Percentiles rank a stretch among this genome's conserved stretches.
Evolutionary conservation across 2,113 vertebrate species (phyloP).

Genomic region (Ammospiza nelsoni): DNA sequence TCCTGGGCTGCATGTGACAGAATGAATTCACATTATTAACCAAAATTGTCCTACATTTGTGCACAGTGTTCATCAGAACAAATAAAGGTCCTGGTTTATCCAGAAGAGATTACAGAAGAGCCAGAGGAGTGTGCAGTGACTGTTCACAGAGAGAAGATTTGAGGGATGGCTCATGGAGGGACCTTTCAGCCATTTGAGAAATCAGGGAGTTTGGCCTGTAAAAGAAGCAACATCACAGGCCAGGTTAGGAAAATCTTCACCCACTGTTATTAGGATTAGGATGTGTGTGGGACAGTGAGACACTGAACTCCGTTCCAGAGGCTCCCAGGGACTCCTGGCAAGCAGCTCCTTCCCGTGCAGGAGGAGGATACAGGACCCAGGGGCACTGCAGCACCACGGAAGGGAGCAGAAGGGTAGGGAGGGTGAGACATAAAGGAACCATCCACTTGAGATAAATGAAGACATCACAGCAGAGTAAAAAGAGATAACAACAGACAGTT

Average conservation of each 20-base stretch:
- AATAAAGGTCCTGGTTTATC: not conserved
- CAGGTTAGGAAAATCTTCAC: not conserved
- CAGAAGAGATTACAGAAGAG: not conserved
- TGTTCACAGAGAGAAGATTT: not conserved
- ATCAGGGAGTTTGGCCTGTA: not conserved
- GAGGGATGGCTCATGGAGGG: not conserved
- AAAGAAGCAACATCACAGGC: not conserved
- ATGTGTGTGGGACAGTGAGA: not conserved
- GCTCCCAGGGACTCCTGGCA: not conserved
- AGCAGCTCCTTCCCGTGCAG: not conserved
- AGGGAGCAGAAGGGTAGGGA: slow-evolving; percentile 13
- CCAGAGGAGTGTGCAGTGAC: not conserved
- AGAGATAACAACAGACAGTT: slow-evolving; percentile 67
- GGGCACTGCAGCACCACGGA: not conserved
- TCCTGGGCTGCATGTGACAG: not conserved
- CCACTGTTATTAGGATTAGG: not conserved
- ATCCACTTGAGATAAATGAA: slow-evolving; percentile 60
- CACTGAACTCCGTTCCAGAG: not conserved
- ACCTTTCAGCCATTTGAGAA: not conserved
- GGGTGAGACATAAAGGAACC: slow-evolving; percentile 26
- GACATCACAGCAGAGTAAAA: slow-evolving; percentile 62
- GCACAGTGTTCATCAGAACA: not conserved
- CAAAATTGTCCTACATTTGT: not conserved
- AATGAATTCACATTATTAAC: not conserved
- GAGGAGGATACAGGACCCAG: not conserved